Evolutionary conservation across 2,888 invertebrate species (phyloP).

Genomic region (Pammene aurita): DNA sequence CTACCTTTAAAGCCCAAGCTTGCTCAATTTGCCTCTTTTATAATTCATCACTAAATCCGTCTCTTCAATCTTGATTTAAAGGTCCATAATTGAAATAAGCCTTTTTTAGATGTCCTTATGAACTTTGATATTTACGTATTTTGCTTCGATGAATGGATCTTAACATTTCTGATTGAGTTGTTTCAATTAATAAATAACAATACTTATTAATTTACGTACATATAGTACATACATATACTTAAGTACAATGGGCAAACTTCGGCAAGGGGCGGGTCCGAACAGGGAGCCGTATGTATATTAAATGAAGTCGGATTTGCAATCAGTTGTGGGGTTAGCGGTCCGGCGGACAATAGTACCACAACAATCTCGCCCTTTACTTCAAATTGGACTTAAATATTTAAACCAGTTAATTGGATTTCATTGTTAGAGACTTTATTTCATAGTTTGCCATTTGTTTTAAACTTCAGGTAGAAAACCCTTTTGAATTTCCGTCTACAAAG

Average conservation of each 20-base stretch:
- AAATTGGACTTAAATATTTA: slow-evolving; percentile 82
- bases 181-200: background rate
- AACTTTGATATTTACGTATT: background rate
- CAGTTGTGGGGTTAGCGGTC: slow-evolving; percentile 74
- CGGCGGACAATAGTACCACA: slow-evolving; percentile 78
- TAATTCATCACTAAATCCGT: slow-evolving; percentile 29
- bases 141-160: background rate
- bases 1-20: slow-evolving; percentile 10
- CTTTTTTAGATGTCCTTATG: background rate
- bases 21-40: slow-evolving; percentile 22
- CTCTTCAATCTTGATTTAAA: slow-evolving; percentile 20
- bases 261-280: slow-evolving; percentile 50
- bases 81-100: slow-evolving; percentile 3
- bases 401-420: slow-evolving; percentile 81
- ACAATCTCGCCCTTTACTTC: slow-evolving; percentile 80
- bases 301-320: slow-evolving; percentile 78
- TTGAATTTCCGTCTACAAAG: slow-evolving; percentile 41
- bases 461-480: slow-evolving; percentile 44
- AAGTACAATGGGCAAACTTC: slow-evolving; percentile 37
- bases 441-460: slow-evolving; percentile 58
- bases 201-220: slow-evolving; percentile 26
- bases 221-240: too few relatives aligned
- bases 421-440: slow-evolving; percentile 69
- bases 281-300: slow-evolving; percentile 74
- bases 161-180: background rate